Percentiles rank a stretch among this genome's conserved stretches.
These are phyloP conservation scores for Clunio marinus DNA, from an alignment of 2,888 invertebrate genomes.

Conservation along the genomic window DNA sequence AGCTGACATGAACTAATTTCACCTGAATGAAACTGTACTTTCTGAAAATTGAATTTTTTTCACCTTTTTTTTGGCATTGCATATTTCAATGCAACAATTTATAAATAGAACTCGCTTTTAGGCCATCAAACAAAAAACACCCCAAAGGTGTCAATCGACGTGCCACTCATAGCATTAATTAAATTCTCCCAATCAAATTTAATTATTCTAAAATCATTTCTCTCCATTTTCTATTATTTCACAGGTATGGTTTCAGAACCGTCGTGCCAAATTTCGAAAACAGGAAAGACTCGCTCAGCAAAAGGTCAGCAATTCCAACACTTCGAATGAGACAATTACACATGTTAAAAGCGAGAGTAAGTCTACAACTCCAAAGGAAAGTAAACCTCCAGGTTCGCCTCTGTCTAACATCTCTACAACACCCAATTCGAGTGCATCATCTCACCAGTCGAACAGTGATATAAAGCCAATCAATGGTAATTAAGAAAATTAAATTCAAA, in stretches of 20 bases:
- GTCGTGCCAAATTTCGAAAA: constrained; percentile 43
- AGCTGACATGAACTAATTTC: too few relatives aligned
- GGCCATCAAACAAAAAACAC: background rate
- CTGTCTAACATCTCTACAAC: constrained; percentile 42
- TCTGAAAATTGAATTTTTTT: constrained; percentile 8
- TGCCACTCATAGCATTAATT: constrained; percentile 17
- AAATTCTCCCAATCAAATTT: constrained; percentile 14
- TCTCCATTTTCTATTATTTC: background rate
- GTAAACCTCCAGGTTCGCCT: constrained; percentile 42
- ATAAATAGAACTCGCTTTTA: too few relatives aligned
- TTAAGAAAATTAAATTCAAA: constrained; percentile 30
- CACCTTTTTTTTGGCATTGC: background rate
- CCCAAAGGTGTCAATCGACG: constrained; percentile 18
- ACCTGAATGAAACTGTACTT: constrained; percentile 3
- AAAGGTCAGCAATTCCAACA: constrained; percentile 40
- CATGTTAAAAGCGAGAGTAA: constrained; percentile 40
- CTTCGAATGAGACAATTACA: background rate
- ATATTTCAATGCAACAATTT: too few relatives aligned
- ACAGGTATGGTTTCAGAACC: constrained; percentile 38
- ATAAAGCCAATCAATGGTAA: constrained; percentile 43
- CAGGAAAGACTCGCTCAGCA: constrained; percentile 42
- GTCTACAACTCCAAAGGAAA: constrained; percentile 41
- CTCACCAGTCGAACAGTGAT: constrained; percentile 43
- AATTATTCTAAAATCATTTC: background rate
- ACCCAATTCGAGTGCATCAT: constrained; percentile 43